Conservation (phyloP, 92 coral and sea anemone species). For the Bergia puertoricense region DNA sequence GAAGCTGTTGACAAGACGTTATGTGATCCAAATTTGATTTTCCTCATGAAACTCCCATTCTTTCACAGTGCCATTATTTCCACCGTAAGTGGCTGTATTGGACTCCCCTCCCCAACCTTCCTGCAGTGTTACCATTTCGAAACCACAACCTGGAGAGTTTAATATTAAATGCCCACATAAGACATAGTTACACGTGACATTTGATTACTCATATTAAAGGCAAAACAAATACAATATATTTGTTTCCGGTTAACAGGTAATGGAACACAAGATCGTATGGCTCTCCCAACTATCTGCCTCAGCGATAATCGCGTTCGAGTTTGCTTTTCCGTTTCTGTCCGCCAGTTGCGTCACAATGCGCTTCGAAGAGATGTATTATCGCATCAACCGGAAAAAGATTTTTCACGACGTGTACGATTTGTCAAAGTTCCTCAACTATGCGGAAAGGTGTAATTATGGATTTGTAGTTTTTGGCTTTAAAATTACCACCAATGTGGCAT, state of each 20-base stretch:
- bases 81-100: too few relatives aligned
- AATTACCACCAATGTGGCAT: slow-evolving; percentile 60
- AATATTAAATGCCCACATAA: not conserved
- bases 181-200: not conserved
- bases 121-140: too few relatives aligned
- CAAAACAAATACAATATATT: not conserved
- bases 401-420: slow-evolving; percentile 50
- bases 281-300: slow-evolving; percentile 57
- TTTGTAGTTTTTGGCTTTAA: slow-evolving; percentile 62
- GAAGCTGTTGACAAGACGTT: too few relatives aligned
- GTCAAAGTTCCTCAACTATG: slow-evolving; percentile 59
- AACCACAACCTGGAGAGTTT: too few relatives aligned
- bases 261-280: slow-evolving; percentile 50
- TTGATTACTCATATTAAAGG: not conserved
- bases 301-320: slow-evolving; percentile 56
- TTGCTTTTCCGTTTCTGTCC: slow-evolving; percentile 58
- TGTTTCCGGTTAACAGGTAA: not conserved
- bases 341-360: slow-evolving; percentile 60
- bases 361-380: slow-evolving; percentile 61
- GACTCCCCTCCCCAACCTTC: too few relatives aligned
- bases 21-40: too few relatives aligned
- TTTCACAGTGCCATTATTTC: too few relatives aligned
- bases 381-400: slow-evolving; percentile 51
- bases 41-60: too few relatives aligned
- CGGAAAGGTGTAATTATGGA: slow-evolving; percentile 61